Base-by-base conservation (phyloP, 2,113 vertebrate species). In the Ictidomys tridecemlineatus region DNA sequence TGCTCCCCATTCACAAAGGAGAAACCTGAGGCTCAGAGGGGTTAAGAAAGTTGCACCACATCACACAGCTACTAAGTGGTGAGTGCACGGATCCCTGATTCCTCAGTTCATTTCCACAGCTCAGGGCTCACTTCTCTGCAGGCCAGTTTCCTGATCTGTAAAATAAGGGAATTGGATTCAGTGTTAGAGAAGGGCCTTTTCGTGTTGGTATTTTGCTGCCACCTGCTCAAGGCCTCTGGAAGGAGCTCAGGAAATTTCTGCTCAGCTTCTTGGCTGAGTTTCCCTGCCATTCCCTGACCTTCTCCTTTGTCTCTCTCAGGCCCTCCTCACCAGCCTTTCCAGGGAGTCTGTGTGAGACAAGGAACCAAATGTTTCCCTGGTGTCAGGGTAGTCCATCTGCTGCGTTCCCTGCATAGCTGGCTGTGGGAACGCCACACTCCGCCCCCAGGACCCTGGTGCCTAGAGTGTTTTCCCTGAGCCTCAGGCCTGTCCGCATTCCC, bases 341-440 rank as follows among this genome's bases (percentile, higher is more conserved):
- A 82, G 72, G 24, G 53, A 91, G 88, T 78, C 0, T 1, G 34
- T 82, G 80, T 56, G 89, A 91, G 93, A 95, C 76, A 80, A 85
- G 95, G 70, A 94, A 67, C 69, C 95, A 96, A 85, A 89, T 97
- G 97, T 79, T 95, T 70, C 93, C 56, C 73, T 48, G 42, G 56
- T 95, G 91, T 42, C 42, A 2, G 90, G 80, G 91, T 78, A 39
- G 56, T 37, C 93, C 96, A 96, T 96, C 97, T 95, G 97, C 94
- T 4, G 14, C 85, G 37, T 96, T 96, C 96, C 69, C 85, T 8
- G 48, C 69, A 93, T 89, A 94, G 93, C 37, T 24, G 88, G 73
- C 85, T 37, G 79, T 85, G 97, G 85, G 94, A 94, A 94, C 82
- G 3, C 77, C 26, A 39, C 0, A 30, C 61, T 53, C 94, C 73